These are phyloP conservation scores for Sialia sialis DNA, from an alignment of 2,113 vertebrate genomes.

Conservation along the genomic window DNA sequence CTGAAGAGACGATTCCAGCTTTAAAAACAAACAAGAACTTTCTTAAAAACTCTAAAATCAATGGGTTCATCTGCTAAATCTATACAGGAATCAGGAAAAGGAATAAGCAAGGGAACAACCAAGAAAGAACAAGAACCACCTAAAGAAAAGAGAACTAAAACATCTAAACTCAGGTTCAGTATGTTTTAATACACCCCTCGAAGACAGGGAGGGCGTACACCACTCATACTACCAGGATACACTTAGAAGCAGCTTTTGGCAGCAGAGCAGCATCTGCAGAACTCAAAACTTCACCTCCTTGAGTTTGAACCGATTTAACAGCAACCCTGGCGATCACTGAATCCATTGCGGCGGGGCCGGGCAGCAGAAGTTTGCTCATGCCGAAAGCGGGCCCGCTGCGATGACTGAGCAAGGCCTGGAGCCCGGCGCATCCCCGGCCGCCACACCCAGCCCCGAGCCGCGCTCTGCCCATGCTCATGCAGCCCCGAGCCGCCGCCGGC, in stretches of 20 bases:
- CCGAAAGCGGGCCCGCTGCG: neutral
- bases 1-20: neutral
- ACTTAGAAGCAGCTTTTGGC: neutral
- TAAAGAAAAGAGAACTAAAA: neutral
- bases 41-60: neutral
- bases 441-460: constrained; percentile 65
- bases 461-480: neutral
- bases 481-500: neutral
- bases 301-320: neutral
- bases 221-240: neutral
- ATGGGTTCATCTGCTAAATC: neutral
- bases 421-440: constrained; percentile 41
- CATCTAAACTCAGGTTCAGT: neutral
- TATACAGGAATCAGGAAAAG: too few relatives aligned
- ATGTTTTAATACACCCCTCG: accelerated
- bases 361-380: neutral
- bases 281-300: neutral
- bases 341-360: too few relatives aligned
- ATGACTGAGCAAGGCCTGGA: constrained; percentile 33
- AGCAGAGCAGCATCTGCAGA: neutral
- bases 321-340: neutral
- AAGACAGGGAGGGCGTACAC: neutral
- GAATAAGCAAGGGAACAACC: neutral
- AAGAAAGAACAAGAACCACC: neutral
- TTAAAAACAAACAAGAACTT: neutral